Base-by-base conservation (phyloP, 2,797 vertebrate genomes). In the Rhinichthys osculus region DNA sequence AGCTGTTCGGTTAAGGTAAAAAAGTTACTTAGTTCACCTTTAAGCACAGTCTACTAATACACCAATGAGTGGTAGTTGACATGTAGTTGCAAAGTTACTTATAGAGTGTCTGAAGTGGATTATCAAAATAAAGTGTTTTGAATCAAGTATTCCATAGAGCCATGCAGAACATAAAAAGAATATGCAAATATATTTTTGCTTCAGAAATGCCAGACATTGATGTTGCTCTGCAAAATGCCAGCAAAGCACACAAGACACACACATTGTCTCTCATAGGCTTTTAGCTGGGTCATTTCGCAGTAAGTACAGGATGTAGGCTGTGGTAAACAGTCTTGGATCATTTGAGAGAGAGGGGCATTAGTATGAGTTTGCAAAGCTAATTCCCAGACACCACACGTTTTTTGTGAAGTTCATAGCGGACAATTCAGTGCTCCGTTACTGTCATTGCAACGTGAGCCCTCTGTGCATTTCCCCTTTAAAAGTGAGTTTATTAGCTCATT, bases 231-330 rank as follows among this genome's bases (percentile, higher is more conserved):
- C 23, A 78, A 57, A 59, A 27, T 59, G 54, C 76, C 4, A 38
- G 52, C 74, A 38, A 76, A 21, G 30, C 57, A 64, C 70, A 83
- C 77, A 33, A 78, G 42, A 66, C 72, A 42, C 64, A 16, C 64
- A 77, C 73, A 70, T 38, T 21, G 13, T 57, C 67, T 67, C 8
- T 54, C 3, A 57, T 30, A 88, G 38, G 80, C 83, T 85, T 85
- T 88, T 82, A 82, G 59, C 72, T 42, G 42, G 8, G 69, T 80
- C 69, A 83, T 30, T 86, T 80, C 66, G 74, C 62, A 50, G 84
- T 88, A 80, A 88, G 85, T 88, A 86, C 84, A 80, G 81, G 70
- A 83, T 81, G 78, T 80, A 64, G 59, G 54, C 42, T 77, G n/a
- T 81, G 81, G 66, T 81, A 83, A 86, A 77, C 70, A 54, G 17